A percentile compares a stretch with the other conserved stretches of the same genome.
phyloP scores from a whole-genome alignment of 92 coral and sea anemone species.

The Palythoa caribaeorum region DNA sequence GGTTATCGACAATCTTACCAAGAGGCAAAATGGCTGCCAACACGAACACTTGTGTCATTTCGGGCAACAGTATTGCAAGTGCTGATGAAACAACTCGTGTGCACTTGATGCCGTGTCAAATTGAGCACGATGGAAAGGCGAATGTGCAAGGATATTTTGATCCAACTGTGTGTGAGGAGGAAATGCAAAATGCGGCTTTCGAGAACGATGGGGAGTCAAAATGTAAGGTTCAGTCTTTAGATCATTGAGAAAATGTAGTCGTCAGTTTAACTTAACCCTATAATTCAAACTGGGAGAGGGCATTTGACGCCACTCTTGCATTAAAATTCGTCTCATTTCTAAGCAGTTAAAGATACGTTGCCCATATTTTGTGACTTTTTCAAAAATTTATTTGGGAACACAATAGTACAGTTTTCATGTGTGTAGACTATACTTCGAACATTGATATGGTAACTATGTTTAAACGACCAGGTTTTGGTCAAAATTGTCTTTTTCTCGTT shows the following conservation, averaged over 20 bases:
- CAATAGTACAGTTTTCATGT: no score
- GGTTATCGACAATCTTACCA: neutral
- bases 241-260: no score
- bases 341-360: no score
- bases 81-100: conserved; percentile 70
- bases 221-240: neutral
- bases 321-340: no score
- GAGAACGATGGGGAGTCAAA: conserved; percentile 15
- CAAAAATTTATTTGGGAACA: no score
- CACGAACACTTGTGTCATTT: conserved; percentile 42
- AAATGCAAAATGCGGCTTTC: neutral
- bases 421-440: no score
- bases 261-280: no score
- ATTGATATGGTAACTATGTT: no score
- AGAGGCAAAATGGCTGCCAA: conserved; percentile 45
- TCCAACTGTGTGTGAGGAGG: conserved; percentile 66
- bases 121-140: conserved; percentile 93
- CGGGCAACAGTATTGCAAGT: conserved; percentile 52
- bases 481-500: no score
- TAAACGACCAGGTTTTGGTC: no score
- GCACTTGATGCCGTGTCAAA: conserved; percentile 91
- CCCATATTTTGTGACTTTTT: neutral
- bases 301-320: no score
- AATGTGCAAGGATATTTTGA: conserved; percentile 77
- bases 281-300: no score